Conservation (phyloP, 1,140 invertebrate genomes). For the Nasonia giraulti region DNA sequence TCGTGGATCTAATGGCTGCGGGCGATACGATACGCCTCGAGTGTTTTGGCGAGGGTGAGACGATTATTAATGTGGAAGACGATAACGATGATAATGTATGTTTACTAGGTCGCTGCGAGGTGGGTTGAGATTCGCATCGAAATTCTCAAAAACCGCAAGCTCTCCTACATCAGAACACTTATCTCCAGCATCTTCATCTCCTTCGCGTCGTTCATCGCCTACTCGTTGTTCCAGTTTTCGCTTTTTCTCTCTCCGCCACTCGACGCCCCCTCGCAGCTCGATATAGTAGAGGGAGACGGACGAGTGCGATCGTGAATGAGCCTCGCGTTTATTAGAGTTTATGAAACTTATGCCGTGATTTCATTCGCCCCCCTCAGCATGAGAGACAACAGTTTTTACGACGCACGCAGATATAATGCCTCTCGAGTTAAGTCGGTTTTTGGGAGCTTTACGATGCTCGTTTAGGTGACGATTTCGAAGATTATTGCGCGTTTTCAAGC, state of each 20-base stretch:
- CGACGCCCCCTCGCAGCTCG: background rate
- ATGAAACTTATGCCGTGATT: constrained; percentile 2
- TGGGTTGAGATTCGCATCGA: too few species aligned
- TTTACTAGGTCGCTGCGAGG: too few species aligned
- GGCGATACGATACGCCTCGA: background rate
- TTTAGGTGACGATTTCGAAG: too few species aligned
- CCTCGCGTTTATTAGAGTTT: constrained; percentile 16
- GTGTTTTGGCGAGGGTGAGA: too few species aligned
- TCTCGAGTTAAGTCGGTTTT: too few species aligned
- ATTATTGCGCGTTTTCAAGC: too few species aligned
- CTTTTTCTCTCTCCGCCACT: background rate
- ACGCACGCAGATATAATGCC: too few species aligned
- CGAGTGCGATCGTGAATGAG: background rate
- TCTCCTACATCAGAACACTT: too few species aligned
- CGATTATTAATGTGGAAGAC: background rate
- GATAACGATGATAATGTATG: background rate
- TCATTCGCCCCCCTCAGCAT: background rate
- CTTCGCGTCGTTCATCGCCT: too few species aligned
- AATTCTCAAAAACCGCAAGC: too few species aligned
- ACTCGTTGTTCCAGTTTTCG: background rate
- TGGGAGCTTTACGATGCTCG: too few species aligned
- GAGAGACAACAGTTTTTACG: background rate
- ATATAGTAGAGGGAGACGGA: background rate
- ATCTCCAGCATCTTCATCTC: too few species aligned
- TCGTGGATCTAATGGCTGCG: background rate